phyloP scores from a whole-genome alignment of 2,888 invertebrate genomes.

The Drosophila koepferae region DNA sequence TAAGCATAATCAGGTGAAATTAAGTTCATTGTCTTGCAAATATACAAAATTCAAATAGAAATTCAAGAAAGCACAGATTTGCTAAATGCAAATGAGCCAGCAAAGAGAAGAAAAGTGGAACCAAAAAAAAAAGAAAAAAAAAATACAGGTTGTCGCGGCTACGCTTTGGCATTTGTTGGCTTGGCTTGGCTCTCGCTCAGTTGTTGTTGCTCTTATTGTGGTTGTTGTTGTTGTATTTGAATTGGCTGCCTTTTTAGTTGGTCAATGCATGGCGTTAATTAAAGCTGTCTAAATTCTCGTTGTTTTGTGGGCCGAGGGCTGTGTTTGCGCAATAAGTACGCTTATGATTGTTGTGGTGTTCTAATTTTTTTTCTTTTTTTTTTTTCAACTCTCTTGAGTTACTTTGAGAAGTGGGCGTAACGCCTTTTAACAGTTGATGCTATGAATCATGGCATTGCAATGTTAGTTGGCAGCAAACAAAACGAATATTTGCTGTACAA shows the following conservation, averaged over 20 bases:
- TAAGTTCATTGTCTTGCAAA: constrained; percentile 43
- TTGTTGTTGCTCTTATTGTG: not conserved
- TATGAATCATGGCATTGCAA: constrained; percentile 60
- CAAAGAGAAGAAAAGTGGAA: constrained; percentile 25
- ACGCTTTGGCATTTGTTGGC: constrained; percentile 62
- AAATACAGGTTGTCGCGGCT: constrained; percentile 74
- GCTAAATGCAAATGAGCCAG: constrained; percentile 68
- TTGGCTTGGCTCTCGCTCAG: constrained; percentile 35
- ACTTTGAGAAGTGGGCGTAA: constrained; percentile 43
- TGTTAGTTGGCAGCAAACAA: constrained; percentile 38
- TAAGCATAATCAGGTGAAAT: constrained; percentile 60
- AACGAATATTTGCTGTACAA: not conserved
- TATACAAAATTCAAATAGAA: constrained; percentile 47
- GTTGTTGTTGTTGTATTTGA: constrained; percentile 23
- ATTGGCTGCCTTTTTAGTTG: constrained; percentile 40
- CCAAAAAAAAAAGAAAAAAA: not conserved
- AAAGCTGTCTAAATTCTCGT: constrained; percentile 40
- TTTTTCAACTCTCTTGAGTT: constrained; percentile 18
- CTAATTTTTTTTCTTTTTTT: constrained; percentile 47
- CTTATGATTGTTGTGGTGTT: constrained; percentile 42
- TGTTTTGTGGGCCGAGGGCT: constrained; percentile 21
- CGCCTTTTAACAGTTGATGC: constrained; percentile 37
- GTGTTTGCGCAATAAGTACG: constrained; percentile 55
- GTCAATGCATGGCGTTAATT: constrained; percentile 70
- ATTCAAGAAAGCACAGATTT: constrained; percentile 38